Evolutionary conservation across 2,888 invertebrate genomes (phyloP).

Genomic region (Thereva unica): DNA sequence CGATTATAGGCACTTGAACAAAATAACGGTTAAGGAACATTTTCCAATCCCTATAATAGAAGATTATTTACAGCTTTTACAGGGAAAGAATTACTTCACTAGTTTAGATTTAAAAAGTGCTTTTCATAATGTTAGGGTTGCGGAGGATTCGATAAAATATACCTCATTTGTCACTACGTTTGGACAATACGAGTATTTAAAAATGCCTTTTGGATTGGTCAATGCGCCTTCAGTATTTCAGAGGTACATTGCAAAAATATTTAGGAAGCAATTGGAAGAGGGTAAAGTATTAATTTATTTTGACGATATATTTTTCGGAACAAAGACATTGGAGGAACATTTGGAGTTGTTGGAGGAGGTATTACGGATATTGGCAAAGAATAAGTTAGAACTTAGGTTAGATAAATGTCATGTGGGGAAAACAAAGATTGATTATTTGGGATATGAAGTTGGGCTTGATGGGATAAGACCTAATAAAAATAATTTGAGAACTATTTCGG

Average conservation of each 20-base stretch:
- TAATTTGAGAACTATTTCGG: background rate
- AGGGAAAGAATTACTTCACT: constrained; percentile 40
- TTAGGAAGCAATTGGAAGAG: constrained; percentile 31
- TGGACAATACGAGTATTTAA: constrained; percentile 39
- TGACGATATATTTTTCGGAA: constrained; percentile 43
- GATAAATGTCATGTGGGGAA: constrained; percentile 14
- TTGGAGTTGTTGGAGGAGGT: constrained; percentile 9
- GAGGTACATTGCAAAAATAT: constrained; percentile 40
- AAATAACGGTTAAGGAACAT: constrained; percentile 27
- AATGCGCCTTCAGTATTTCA: constrained; percentile 37
- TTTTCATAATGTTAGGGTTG: constrained; percentile 41
- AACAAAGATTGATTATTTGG: constrained; percentile 7
- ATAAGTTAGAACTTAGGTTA: background rate
- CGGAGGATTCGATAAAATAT: constrained; percentile 40
- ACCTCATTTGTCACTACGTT: constrained; percentile 42
- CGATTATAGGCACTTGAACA: constrained; percentile 38
- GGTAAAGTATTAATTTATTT: constrained; percentile 41
- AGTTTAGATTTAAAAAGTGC: constrained; percentile 42
- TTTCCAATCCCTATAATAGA: constrained; percentile 35
- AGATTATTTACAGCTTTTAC: constrained; percentile 15
- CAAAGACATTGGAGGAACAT: constrained; percentile 40
- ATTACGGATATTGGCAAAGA: background rate
- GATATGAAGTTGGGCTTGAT: background rate
- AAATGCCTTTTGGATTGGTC: constrained; percentile 40
- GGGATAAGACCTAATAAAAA: background rate